Base-by-base conservation (phyloP, 1,140 invertebrate species). In the Trichogramma pretiosum region DNA sequence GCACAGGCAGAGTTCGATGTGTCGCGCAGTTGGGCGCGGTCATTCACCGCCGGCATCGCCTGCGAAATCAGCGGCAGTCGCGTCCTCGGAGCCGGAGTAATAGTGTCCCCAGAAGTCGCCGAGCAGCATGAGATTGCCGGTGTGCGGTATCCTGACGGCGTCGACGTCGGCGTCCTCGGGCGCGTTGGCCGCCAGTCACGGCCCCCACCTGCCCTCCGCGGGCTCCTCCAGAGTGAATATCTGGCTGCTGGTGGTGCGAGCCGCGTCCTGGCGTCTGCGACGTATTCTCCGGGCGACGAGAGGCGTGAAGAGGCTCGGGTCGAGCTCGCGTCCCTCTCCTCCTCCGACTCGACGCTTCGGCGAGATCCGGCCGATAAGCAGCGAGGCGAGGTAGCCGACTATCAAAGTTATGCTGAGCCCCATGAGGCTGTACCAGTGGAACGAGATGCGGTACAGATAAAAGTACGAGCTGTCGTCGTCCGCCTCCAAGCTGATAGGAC, bases 381-480 rank as follows among this genome's bases (percentile, higher is more conserved):
- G 56, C 53, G 80, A 83, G 3, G 78, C 61, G 1, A 84, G 18
- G 30, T 78, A 68, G 10, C 86, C 85, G 21, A 85, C 59, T 0
- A 82, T 33, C 16, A 87, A 56, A 1, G 85, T 80, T 0, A 80
- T 56, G 0, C 72, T 1, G 40, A 84, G 75, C 38, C 85, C 87
- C 23, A 88, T 68, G 2, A 81, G 75, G 1, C 81, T 77, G 55
- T 81, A 82, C 79, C 79, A 82, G 57, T 81, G 72, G 50, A 82
- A 82, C 13, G 80, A 82, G 13, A 83, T 69, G 13, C 74, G 75
- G 51, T 80, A 80, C 17, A 82, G 32, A 30, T 57, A 63, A 17
- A 68, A 62, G 17, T 63, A 62, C 0, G 41, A 47, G 0, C 56
- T 52, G 3, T 58, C 43, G 24, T 61, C 50, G 7, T 28, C n/a